phyloP scores from a whole-genome alignment of 2,888 invertebrate species.

The Lasiommata megera region DNA sequence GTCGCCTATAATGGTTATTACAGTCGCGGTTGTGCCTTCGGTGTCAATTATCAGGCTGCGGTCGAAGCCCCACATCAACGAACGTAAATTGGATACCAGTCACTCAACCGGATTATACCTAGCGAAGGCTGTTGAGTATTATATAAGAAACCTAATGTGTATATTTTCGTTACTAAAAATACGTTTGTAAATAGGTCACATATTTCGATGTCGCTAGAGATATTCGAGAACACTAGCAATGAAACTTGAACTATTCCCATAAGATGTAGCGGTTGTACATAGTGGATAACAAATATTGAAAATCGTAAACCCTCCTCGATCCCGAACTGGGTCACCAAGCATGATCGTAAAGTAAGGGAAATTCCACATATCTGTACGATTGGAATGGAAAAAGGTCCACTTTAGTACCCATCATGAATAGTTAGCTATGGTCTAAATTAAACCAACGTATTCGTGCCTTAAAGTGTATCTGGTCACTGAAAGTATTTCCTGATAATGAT shows the following conservation, averaged over 20 bases:
- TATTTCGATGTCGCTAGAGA: slow-evolving; percentile 20
- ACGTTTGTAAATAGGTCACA: slow-evolving; percentile 51
- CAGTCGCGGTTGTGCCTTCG: slow-evolving; percentile 57
- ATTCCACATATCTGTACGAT: slow-evolving; percentile 44
- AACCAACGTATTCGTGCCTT: neutral
- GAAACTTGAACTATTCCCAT: slow-evolving; percentile 35
- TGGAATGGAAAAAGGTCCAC: slow-evolving; percentile 22
- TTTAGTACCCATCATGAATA: slow-evolving; percentile 19
- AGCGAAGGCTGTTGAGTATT: slow-evolving; percentile 60
- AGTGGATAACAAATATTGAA: slow-evolving; percentile 63
- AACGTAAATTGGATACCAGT: slow-evolving; percentile 73
- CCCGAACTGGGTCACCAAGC: slow-evolving; percentile 66
- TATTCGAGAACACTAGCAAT: slow-evolving; percentile 28
- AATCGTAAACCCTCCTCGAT: slow-evolving; percentile 69
- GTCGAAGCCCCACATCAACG: slow-evolving; percentile 68
- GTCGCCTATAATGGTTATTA: slow-evolving; percentile 53
- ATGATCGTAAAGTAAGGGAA: slow-evolving; percentile 53
- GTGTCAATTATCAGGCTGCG: slow-evolving; percentile 72
- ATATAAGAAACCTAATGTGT: slow-evolving; percentile 49
- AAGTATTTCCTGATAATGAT: too few relatives aligned
- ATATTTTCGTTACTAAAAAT: slow-evolving; percentile 39
- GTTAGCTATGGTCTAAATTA: slow-evolving; percentile 5
- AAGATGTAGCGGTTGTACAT: slow-evolving; percentile 29
- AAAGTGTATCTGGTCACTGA: too few relatives aligned
- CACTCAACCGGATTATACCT: slow-evolving; percentile 69